Evolutionary conservation across 2,797 vertebrate genomes (phyloP).

Genomic region (Austrolebias charrua): DNA sequence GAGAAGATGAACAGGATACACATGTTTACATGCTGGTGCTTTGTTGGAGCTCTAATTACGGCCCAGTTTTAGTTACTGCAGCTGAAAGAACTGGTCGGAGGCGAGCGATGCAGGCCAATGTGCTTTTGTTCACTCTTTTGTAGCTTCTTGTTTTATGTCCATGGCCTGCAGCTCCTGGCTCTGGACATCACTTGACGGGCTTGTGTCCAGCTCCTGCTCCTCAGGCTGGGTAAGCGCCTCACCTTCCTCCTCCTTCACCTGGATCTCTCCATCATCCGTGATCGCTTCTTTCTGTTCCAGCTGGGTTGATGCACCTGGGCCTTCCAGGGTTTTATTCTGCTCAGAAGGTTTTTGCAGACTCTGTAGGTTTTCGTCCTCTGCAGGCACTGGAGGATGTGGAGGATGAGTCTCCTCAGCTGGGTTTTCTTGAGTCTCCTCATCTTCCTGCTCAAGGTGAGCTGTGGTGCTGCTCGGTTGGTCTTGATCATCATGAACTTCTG

Average conservation of each 20-base stretch:
- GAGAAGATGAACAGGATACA: background rate
- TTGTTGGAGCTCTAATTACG: constrained; percentile 65
- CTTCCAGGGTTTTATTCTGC: constrained; percentile 34
- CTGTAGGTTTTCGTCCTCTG: constrained; percentile 39
- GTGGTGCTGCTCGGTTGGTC: constrained; percentile 25
- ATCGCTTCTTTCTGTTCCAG: constrained; percentile 43
- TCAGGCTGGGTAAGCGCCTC: constrained; percentile 40
- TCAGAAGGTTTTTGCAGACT: constrained; percentile 37
- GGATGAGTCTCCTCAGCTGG: constrained; percentile 38
- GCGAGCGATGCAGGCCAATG: constrained; percentile 19
- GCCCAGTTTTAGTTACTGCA: constrained; percentile 2
- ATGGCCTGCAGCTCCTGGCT: constrained; percentile 48
- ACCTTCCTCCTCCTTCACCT: constrained; percentile 23
- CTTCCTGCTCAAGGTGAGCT: constrained; percentile 33
- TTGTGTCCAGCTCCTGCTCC: constrained; percentile 28
- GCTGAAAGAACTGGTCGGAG: constrained; percentile 7
- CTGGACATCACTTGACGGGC: constrained; percentile 32
- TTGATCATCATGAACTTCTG: constrained; percentile 25
- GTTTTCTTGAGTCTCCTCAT: constrained; percentile 31
- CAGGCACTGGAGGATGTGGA: constrained; percentile 29
- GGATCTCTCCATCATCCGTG: constrained; percentile 41
- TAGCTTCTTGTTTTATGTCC: constrained; percentile 39
- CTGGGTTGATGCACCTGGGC: constrained; percentile 31
- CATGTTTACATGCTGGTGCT: constrained; percentile 47
- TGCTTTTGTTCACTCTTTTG: constrained; percentile 40